Percentiles rank a stretch among this genome's conserved stretches.
Conservation (phyloP, 2,888 invertebrate genomes). For the Congeria kusceri region DNA sequence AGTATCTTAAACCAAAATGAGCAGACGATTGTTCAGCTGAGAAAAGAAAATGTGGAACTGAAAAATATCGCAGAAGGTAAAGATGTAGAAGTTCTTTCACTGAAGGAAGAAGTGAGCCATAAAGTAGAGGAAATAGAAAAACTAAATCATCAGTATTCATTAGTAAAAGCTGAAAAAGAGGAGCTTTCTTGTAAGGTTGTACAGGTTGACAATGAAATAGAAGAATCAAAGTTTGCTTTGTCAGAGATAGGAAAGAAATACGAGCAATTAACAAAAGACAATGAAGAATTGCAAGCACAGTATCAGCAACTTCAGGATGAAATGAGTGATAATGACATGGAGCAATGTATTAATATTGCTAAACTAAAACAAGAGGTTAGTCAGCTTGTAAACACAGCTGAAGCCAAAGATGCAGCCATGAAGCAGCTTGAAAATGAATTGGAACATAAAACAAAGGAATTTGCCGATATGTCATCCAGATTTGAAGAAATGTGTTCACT, state of each 20-base stretch:
- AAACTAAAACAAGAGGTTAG: constrained; percentile 42
- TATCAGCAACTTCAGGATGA: constrained; percentile 48
- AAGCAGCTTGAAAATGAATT: constrained; percentile 28
- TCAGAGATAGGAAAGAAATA: constrained; percentile 14
- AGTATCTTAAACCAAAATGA: constrained; percentile 3
- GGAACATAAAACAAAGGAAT: constrained; percentile 21
- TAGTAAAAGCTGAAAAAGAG: background rate
- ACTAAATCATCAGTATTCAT: background rate
- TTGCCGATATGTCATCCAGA: constrained; percentile 15
- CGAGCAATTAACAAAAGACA: background rate
- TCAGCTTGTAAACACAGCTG: constrained; percentile 29
- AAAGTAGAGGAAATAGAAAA: background rate
- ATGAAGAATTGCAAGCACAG: constrained; percentile 1
- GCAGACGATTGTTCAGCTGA: constrained; percentile 6
- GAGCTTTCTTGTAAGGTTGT: constrained; percentile 8
- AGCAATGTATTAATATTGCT: constrained; percentile 43
- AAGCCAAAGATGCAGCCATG: constrained; percentile 24
- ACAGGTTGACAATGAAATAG: constrained; percentile 26
- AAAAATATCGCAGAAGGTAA: constrained; percentile 42
- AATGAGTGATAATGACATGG: constrained; percentile 35
- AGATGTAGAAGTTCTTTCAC: constrained; percentile 30
- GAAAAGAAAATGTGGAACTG: constrained; percentile 39
- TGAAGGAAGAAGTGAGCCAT: constrained; percentile 18
- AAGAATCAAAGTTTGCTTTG: constrained; percentile 25
- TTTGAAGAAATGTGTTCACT: constrained; percentile 38